phyloP scores from a whole-genome alignment of 2,797 vertebrate species.

The Dipus sagitta region DNA sequence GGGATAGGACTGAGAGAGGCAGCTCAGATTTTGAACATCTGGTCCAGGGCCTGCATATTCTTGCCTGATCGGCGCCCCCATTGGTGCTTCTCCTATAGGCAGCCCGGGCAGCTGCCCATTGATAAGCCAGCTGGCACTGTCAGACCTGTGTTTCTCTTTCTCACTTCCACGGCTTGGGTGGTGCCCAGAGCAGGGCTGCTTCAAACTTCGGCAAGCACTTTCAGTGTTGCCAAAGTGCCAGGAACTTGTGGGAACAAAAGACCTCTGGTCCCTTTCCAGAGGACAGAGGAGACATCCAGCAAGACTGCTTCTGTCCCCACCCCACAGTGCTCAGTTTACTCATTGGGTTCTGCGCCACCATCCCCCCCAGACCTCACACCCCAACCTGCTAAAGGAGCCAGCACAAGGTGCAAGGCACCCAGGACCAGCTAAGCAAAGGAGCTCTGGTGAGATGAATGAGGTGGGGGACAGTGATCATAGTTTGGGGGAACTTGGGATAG shows the following conservation, averaged over 20 bases:
- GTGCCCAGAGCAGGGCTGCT: neutral
- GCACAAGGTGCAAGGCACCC: neutral
- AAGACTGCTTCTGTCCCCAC: neutral
- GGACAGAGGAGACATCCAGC: neutral
- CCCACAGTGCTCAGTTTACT: neutral
- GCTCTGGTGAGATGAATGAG: neutral
- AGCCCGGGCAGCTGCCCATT: neutral
- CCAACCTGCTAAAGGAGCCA: neutral
- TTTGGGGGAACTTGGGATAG: constrained; percentile 82
- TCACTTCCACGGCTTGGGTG: neutral
- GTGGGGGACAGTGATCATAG: constrained; percentile 55
- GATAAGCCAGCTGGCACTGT: neutral
- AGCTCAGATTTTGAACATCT: constrained; percentile 16
- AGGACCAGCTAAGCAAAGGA: neutral
- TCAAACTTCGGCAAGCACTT: neutral
- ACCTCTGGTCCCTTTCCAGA: neutral
- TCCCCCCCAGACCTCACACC: neutral
- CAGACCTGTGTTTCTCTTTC: neutral
- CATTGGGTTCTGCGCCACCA: neutral
- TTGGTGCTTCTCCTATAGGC: constrained; percentile 20
- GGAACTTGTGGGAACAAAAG: neutral
- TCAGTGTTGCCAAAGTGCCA: neutral
- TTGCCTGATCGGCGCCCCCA: neutral
- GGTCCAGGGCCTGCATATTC: constrained; percentile 15
- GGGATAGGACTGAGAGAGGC: neutral